Base-by-base conservation (phyloP, 1,140 invertebrate genomes). In the Hylaeus volcanicus region DNA sequence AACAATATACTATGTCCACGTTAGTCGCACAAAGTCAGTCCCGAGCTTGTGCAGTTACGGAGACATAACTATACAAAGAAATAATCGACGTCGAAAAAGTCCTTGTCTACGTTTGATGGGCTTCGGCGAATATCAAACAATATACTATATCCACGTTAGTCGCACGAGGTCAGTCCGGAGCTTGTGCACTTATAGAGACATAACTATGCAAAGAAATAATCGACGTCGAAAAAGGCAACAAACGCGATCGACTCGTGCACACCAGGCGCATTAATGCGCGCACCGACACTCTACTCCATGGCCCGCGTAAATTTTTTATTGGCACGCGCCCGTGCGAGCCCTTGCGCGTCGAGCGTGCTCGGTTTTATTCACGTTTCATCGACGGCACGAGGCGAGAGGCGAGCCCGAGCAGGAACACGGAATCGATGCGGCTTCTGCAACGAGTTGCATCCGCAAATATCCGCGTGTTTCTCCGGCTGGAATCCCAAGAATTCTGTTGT, bases 401-500 rank as follows among this genome's bases (percentile, higher is more conserved):
- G 14, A 51, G 15, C 64, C 15, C 8, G 45, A 55, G 45, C 61
- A 14, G 0, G 1, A 15, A 14, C 14, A 39, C 26, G 41, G 26
- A 70, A 76, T 60, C 55, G 65, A 39, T 69, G 14, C 55, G 60
- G 73, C 48, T 14, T 60, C 65, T 60, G 51, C 45, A 26, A 60
- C 43, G 8, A 64, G 14, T 60, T 48, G 65, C 65, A 69, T 76
- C 74, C 74, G 70, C 70, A 76, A 76, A 76, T 76, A 76, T 76
- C 74, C 26, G 55, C 55, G 55, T 60, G 65, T 70, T 69, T 60
- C 74, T n/a, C 55, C 14, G n/a, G 3, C n/a, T n/a, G 41, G 64
- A n/a, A 76, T 76, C 53, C 74, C 6, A 1, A 65, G 43, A 60
- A 76, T 69, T 56, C 56, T 69, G 26, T 69, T 60, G 74, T 60